Percentiles rank a stretch among this genome's conserved stretches.
phyloP scores from a whole-genome alignment of 2,113 vertebrate genomes.

The Candoia aspera region DNA sequence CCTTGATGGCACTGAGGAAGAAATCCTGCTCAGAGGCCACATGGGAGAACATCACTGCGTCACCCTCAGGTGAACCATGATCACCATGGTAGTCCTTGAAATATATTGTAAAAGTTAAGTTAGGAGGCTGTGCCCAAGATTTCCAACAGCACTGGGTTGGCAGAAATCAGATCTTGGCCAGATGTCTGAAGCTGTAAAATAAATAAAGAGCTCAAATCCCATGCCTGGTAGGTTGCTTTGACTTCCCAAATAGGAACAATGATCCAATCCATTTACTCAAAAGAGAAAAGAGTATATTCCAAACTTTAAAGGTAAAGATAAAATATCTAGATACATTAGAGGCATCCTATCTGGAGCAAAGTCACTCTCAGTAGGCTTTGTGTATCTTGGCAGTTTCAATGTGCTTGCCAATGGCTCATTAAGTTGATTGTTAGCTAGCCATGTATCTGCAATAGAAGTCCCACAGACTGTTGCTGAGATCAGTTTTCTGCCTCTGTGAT shows the following conservation, averaged over 20 bases:
- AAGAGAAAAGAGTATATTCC: background rate
- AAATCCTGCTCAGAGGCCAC: background rate
- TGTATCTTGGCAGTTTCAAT: conserved; percentile 11
- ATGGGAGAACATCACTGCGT: background rate
- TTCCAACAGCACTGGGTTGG: background rate
- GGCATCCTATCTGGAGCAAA: background rate
- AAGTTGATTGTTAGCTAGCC: background rate
- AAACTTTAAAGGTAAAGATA: background rate
- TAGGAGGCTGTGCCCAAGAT: background rate
- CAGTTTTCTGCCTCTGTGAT: background rate
- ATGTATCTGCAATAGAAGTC: background rate
- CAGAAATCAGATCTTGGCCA: background rate
- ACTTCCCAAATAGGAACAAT: background rate
- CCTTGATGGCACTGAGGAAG: background rate
- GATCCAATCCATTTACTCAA: background rate
- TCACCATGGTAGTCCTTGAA: background rate
- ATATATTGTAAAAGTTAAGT: background rate
- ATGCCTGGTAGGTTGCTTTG: background rate
- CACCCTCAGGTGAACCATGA: background rate
- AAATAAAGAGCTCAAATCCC: background rate
- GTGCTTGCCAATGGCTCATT: conserved; percentile 20
- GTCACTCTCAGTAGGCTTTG: background rate
- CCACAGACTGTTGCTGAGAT: background rate
- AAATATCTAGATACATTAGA: background rate
- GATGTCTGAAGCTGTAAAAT: background rate